Evolutionary conservation across 2,888 invertebrate species (phyloP).

Genomic region (Halocaridina rubra): DNA sequence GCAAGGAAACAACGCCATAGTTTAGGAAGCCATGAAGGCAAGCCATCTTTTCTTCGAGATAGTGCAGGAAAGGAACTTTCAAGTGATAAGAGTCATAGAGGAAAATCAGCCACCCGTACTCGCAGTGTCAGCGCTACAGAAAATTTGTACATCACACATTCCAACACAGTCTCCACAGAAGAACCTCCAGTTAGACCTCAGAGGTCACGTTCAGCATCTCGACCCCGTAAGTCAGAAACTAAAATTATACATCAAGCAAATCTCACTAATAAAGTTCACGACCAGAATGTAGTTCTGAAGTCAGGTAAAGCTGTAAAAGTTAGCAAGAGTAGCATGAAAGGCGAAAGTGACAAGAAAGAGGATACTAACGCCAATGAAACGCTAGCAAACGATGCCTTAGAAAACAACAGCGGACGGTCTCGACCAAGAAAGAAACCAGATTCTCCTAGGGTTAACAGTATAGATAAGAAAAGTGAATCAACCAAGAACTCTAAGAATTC

Average conservation of each 20-base stretch:
- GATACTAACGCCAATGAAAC: background rate
- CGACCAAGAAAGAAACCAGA: background rate
- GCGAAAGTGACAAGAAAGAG: background rate
- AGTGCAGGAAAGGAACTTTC: background rate
- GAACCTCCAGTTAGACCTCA: conserved; percentile 37
- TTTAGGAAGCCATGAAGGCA: conserved; percentile 31
- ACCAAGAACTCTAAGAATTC: background rate
- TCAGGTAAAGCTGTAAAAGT: background rate
- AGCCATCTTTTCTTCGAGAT: conserved; percentile 12
- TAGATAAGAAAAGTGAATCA: background rate
- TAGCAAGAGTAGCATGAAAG: background rate
- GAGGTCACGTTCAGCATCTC: conserved; percentile 52
- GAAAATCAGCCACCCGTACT: conserved; percentile 20
- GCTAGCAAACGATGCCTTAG: no score
- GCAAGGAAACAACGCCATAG: conserved; percentile 36
- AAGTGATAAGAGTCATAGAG: conserved; percentile 1
- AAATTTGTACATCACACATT: conserved; percentile 15
- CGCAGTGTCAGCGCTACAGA: conserved; percentile 45
- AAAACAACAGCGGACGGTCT: no score
- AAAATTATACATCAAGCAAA: no score
- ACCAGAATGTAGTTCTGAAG: no score
- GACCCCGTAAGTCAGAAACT: conserved; percentile 20
- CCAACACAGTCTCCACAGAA: background rate
- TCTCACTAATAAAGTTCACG: no score
- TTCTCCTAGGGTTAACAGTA: background rate